These are phyloP conservation scores for Leucophenga montana DNA, from an alignment of 2,888 invertebrate species.

Conservation along the genomic window DNA sequence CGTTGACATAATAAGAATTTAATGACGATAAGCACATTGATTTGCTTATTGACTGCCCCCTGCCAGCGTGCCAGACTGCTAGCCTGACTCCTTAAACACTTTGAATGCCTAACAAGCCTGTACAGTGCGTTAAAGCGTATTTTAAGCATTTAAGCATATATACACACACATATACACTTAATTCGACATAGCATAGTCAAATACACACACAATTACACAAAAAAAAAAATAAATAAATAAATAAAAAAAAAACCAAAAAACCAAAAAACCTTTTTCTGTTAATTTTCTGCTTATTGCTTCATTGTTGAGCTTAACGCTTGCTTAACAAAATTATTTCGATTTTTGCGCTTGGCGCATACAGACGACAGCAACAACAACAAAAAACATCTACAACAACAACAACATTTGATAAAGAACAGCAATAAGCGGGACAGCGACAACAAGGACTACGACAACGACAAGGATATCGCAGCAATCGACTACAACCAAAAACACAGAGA, in stretches of 20 bases:
- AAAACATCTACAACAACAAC: neutral
- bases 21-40: slow-evolving; percentile 17
- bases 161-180: neutral
- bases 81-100: neutral
- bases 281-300: slow-evolving; percentile 59
- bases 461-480: neutral
- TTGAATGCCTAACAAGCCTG: neutral
- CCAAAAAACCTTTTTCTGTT: slow-evolving; percentile 22
- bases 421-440: neutral
- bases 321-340: slow-evolving; percentile 49
- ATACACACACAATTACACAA: neutral
- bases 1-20: slow-evolving; percentile 22
- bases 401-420: neutral
- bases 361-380: neutral
- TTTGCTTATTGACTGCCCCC: neutral
- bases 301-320: slow-evolving; percentile 35
- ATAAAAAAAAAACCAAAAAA: neutral
- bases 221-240: neutral
- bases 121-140: neutral
- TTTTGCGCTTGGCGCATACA: slow-evolving; percentile 59
- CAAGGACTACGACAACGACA: slow-evolving; percentile 7
- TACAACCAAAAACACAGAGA: neutral
- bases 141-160: slow-evolving; percentile 19
- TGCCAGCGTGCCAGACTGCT: neutral
- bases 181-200: too few species aligned